A percentile compares a stretch with the other conserved stretches of the same genome.
Evolutionary conservation across 1,140 invertebrate genomes (phyloP).

Genomic region (Drosophila persimilis): DNA sequence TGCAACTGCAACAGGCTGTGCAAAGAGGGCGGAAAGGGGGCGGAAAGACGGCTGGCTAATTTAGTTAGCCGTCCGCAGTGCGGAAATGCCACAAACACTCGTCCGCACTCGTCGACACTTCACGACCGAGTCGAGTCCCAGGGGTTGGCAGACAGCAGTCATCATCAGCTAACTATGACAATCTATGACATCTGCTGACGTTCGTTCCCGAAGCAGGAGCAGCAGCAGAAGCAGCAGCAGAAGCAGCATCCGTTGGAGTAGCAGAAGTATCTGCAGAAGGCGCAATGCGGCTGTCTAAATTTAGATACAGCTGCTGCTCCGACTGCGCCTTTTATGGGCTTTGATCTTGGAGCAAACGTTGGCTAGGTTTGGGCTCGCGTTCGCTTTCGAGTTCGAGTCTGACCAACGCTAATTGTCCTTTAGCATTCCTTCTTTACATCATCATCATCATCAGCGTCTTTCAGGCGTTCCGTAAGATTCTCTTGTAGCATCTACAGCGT

Average conservation of each 20-base stretch:
- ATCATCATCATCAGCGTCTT: conserved; percentile 57
- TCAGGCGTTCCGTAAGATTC: conserved; percentile 38
- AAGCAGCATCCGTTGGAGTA: neutral
- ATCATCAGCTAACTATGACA: conserved; percentile 66
- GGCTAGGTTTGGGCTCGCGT: conserved; percentile 19
- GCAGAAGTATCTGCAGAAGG: conserved; percentile 8
- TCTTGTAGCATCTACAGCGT: conserved; percentile 34
- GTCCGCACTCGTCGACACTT: conserved; percentile 55
- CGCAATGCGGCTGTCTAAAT: conserved; percentile 64
- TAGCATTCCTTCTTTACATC: conserved; percentile 73
- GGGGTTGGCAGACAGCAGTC: conserved; percentile 34
- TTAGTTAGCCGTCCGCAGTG: conserved; percentile 69
- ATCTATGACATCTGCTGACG: conserved; percentile 63
- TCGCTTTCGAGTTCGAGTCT: conserved; percentile 46
- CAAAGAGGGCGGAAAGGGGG: neutral
- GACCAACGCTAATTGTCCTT: conserved; percentile 74
- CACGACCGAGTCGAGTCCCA: conserved; percentile 20
- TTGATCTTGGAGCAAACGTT: conserved; percentile 66
- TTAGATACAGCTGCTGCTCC: conserved; percentile 63
- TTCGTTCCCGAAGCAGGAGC: conserved; percentile 3
- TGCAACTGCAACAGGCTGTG: conserved; percentile 25
- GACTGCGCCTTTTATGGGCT: conserved; percentile 74
- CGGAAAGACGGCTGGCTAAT: conserved; percentile 51
- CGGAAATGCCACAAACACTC: conserved; percentile 76
- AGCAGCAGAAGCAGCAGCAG: neutral